Evolutionary conservation across 2,797 vertebrate genomes (phyloP).

Genomic region (Spheniscus humboldti): DNA sequence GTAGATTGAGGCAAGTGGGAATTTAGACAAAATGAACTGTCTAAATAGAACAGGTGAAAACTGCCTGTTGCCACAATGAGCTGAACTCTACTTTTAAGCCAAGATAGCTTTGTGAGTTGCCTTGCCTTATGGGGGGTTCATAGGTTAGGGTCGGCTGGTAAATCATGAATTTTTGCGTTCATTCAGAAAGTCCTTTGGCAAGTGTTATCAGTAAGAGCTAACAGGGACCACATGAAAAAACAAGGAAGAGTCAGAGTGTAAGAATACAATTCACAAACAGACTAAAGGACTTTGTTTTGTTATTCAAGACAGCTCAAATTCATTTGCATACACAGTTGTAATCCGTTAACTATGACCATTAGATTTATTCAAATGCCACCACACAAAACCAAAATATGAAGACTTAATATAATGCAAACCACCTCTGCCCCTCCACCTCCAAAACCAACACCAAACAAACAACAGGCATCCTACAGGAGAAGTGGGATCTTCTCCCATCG

Average conservation of each 20-base stretch:
- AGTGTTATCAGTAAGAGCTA: background rate
- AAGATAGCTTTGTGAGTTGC: background rate
- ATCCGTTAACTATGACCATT: background rate
- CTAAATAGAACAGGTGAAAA: background rate
- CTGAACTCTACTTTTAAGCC: background rate
- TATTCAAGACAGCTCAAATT: conserved; percentile 45
- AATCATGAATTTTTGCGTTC: background rate
- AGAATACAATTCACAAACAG: background rate
- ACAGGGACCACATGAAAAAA: background rate
- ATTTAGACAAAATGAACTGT: background rate
- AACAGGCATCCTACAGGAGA: background rate
- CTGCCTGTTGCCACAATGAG: background rate
- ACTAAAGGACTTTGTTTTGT: background rate
- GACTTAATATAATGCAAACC: background rate
- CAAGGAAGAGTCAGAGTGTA: background rate
- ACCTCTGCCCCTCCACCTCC: background rate
- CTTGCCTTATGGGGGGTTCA: background rate
- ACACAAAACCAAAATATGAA: background rate
- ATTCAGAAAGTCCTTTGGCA: background rate
- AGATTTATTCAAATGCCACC: conserved; percentile 2
- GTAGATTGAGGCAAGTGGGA: background rate
- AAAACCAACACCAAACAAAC: background rate
- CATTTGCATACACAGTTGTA: conserved; percentile 2
- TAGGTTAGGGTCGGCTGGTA: background rate
- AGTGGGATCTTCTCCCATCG: background rate